A percentile compares a stretch with the other conserved stretches of the same genome.
phyloP scores from a whole-genome alignment of 2,797 vertebrate genomes.

The Ispidina lecontei region DNA sequence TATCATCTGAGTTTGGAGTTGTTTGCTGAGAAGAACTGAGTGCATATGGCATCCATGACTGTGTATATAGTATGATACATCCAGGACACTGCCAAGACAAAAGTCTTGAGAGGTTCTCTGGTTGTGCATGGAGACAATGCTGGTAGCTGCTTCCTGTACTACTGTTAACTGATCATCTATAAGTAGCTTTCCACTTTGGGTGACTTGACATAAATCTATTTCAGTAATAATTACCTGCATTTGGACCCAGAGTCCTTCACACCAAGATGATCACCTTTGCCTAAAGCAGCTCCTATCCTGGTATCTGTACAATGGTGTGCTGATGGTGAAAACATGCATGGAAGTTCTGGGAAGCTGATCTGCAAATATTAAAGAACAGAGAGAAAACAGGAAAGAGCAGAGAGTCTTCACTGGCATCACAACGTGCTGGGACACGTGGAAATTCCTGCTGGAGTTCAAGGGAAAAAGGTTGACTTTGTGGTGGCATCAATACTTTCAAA shows the following conservation, averaged over 20 bases:
- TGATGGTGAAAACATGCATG: not conserved
- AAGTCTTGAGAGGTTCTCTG: not conserved
- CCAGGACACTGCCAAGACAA: not conserved
- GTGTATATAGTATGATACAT: not conserved
- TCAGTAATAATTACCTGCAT: not conserved
- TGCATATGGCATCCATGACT: too few relatives aligned
- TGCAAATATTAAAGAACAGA: slow-evolving; percentile 10
- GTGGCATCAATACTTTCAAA: not conserved
- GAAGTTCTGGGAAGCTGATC: not conserved
- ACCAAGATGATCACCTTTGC: not conserved
- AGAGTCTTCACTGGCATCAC: fast-evolving
- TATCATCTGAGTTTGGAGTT: not conserved
- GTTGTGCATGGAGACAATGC: not conserved
- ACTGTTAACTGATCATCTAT: not conserved
- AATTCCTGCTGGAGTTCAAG: not conserved
- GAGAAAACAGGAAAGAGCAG: not conserved
- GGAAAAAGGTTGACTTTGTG: not conserved
- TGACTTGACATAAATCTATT: not conserved
- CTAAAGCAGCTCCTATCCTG: not conserved
- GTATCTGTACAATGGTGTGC: not conserved
- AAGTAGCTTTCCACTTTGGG: not conserved
- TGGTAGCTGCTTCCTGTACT: not conserved
- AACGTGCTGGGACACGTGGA: not conserved
- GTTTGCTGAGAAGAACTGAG: too few relatives aligned
- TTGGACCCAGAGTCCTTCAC: not conserved